Evolutionary conservation across 2,113 vertebrate genomes (phyloP).

Genomic region (Chauna torquata): DNA sequence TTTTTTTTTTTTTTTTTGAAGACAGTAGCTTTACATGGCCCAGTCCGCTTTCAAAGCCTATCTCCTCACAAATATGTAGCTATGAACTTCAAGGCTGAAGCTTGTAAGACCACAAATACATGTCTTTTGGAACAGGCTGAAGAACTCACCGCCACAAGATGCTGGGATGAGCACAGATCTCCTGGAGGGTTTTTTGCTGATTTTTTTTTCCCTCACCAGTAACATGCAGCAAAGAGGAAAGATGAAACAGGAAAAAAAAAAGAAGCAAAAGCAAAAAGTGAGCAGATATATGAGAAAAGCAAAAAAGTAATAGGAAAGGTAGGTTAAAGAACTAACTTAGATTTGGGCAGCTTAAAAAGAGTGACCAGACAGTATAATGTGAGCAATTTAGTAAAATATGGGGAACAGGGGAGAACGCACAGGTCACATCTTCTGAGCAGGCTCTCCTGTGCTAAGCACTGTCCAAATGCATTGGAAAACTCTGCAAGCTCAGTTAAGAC

Average conservation of each 20-base stretch:
- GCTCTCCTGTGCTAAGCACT: not conserved
- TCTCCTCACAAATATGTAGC: not conserved
- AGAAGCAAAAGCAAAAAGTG: not conserved
- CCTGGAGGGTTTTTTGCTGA: not conserved
- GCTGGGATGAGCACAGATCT: not conserved
- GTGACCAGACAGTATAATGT: not conserved
- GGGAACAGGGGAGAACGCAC: not conserved
- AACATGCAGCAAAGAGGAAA: not conserved
- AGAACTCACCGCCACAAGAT: fast-evolving
- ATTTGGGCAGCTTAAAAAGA: not conserved
- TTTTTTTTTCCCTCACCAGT: too few relatives aligned
- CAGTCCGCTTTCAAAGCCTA: not conserved
- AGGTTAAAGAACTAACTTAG: not conserved
- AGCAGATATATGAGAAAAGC: not conserved
- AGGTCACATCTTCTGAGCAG: not conserved
- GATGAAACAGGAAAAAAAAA: not conserved
- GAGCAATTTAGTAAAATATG: too few relatives aligned
- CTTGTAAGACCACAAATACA: not conserved
- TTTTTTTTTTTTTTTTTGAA: not conserved
- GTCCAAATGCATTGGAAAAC: not conserved
- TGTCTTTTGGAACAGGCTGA: not conserved
- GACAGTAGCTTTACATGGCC: not conserved
- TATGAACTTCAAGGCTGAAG: not conserved
- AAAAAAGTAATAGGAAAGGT: not conserved
- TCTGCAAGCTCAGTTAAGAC: not conserved